Evolutionary conservation across 2,113 vertebrate species (phyloP), one percentile per base, ranked within the genome.

Genomic region (Axis porcinus): DNA sequence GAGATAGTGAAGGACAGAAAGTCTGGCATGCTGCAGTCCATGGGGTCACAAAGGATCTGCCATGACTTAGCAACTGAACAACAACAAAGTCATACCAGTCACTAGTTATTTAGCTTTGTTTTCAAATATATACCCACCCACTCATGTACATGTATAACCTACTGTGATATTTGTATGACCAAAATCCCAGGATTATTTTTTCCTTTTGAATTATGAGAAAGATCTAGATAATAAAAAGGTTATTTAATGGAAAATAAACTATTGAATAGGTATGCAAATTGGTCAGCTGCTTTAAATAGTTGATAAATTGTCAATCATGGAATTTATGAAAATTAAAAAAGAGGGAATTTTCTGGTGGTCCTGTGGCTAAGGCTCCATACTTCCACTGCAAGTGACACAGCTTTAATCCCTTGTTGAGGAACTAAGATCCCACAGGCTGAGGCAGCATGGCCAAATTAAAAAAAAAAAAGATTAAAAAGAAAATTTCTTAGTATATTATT

Each of bases 321-420:
- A 93, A 78, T 95, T 88, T 89, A 70, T 82, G 33, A 74, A 95
- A 93, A 93, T 62, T 86, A 2, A 30, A 70, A 96, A 60, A 47
- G 12, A 45, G 81, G 47, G 40, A n/a, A 70, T 81, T 82, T 57
- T 76, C 70, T 76, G 70, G 23, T 43, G 40, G 40, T 76, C 70
- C 70, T 76, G 21, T 27, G 70, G 40, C 15, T 76, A 27, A 76
- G 70, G 23, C 70, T 27, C 21, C 25, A 76, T 27, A 3, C 36
- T 43, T 43, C 70, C 70, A 43, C 70, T 27, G 36, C 40, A 43
- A 43, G 40, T 27, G 70, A 23, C 40, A 76, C 40, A 43, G 70
- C 13, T 43, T 76, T 76, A 76, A 43, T 76, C 67, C 10, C 67
- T 74, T 40, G 19, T 40, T 74, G 67, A 40, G 67, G 67, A 74